A percentile compares a stretch with the other conserved stretches of the same genome.
Evolutionary conservation across 2,888 invertebrate genomes (phyloP).

Genomic region (Colostygia pectinataria): DNA sequence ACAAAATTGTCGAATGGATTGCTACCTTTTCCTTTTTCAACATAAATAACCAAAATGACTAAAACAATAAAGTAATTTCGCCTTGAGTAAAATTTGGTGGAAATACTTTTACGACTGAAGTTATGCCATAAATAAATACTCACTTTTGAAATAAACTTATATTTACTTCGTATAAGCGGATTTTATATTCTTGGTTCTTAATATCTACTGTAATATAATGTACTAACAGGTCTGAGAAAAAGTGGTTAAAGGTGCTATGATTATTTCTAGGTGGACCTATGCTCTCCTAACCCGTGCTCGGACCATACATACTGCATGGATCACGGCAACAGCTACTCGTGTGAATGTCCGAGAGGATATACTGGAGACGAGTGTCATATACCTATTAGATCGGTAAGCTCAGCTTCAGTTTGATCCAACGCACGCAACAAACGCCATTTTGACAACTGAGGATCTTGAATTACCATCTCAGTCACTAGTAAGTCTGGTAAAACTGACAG

Average conservation of each 20-base stretch:
- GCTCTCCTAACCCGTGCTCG: slow-evolving; percentile 87
- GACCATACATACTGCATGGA: slow-evolving; percentile 87
- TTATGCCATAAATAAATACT: slow-evolving; percentile 17
- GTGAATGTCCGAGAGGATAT: slow-evolving; percentile 88
- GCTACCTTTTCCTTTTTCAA: background rate
- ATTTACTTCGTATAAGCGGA: background rate
- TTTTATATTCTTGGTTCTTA: slow-evolving; percentile 5
- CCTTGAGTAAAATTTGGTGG: slow-evolving; percentile 7
- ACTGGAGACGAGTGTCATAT: slow-evolving; percentile 87
- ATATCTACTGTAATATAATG: background rate
- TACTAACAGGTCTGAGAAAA: background rate
- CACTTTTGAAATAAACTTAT: slow-evolving; percentile 15
- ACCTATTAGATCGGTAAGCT: slow-evolving; percentile 84
- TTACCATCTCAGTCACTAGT: too few species aligned
- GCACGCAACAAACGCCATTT: too few species aligned
- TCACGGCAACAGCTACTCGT: slow-evolving; percentile 88
- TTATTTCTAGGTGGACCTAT: slow-evolving; percentile 84
- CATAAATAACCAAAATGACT: slow-evolving; percentile 3
- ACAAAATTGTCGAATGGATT: background rate
- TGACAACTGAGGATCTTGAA: too few species aligned
- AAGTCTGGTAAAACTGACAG: too few species aligned
- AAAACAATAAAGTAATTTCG: slow-evolving; percentile 50
- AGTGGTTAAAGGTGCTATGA: too few species aligned
- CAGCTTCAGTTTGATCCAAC: too few species aligned
- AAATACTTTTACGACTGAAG: slow-evolving; percentile 21